Conservation (phyloP, 1,140 invertebrate species). For the Pseudomyrmex pallidus region DNA sequence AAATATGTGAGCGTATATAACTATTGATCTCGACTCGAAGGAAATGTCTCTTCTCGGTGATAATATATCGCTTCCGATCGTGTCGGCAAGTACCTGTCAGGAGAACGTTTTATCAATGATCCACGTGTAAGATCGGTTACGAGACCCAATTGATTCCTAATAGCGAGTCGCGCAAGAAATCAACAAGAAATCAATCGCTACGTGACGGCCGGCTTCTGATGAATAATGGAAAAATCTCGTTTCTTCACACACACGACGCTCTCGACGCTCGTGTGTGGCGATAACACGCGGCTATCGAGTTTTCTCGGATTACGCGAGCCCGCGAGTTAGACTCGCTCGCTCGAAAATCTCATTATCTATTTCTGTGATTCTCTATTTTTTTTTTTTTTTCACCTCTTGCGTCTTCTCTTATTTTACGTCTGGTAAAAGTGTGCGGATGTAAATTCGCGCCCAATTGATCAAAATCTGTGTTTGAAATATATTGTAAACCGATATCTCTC, state of each 20-base stretch:
- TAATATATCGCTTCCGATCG: neutral
- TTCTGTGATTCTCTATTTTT: neutral
- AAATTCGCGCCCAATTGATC: conserved; percentile 46
- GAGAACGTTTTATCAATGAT: conserved; percentile 35
- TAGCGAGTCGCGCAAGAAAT: conserved; percentile 67
- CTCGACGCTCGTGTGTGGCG: neutral
- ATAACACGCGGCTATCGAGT: conserved; percentile 51
- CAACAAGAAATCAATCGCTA: conserved; percentile 70
- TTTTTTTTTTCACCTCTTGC: neutral
- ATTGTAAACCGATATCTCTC: conserved; percentile 33
- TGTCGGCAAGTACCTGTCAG: conserved; percentile 20
- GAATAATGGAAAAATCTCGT: conserved; percentile 74
- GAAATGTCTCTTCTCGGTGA: neutral
- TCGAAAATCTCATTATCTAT: neutral
- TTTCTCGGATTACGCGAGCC: conserved; percentile 60
- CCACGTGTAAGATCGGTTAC: conserved; percentile 53
- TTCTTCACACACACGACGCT: conserved; percentile 23
- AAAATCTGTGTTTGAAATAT: conserved; percentile 53
- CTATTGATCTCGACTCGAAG: neutral
- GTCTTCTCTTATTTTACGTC: conserved; percentile 21
- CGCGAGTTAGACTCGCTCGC: conserved; percentile 48
- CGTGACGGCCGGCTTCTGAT: conserved; percentile 65
- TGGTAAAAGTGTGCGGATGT: conserved; percentile 33
- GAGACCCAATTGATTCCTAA: conserved; percentile 69
- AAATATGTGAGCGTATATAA: neutral